Evolutionary conservation across 2,888 invertebrate genomes (phyloP), one percentile per base, ranked within the genome.

Genomic region (Mimumesa dahlbomi): DNA sequence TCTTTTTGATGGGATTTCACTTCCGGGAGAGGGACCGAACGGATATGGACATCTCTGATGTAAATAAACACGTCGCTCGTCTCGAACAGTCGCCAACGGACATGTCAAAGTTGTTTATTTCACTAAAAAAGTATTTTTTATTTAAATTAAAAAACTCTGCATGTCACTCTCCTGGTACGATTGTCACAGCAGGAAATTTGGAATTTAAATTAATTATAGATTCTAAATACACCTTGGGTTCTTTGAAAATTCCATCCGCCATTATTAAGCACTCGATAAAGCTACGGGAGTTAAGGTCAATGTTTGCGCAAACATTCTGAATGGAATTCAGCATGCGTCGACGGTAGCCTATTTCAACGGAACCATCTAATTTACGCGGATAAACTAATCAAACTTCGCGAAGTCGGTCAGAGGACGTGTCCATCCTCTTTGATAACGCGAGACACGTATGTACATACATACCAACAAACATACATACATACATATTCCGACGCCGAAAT

Each of bases 331-430:
- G 21, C 0, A 31, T 50, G 42, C 6, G 65, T 52, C 50, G 18
- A 1, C 14, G 38, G 3, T 42, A 36, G 16, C 40, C 52, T 29
- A 34, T 53, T 43, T 53, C 42, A n/a, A 38, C 22, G n/a, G 46
- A 11, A 18, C 49, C 38, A 22, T 46, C 58, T 46, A 19, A 50
- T 66, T 69, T 66, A 59, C 53, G 7, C 31, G 21, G 48, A 49
- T 52, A 36, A 69, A 65, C 69, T 66, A 69, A 69, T 69, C 69
- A 66, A 69, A 66, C 48, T 69, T 68, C 6, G 38, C 1, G 2
- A 14, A 16, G 21, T 14, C n/a, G 29, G 16, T n/a, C 29, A 14
- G 11, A 31, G 40, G 48, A 43, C 53, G 34, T 53, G 42, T 61
- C 25, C 52, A 43, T 18, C 29, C 49, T 22, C 25, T 11, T 9